Conservation (phyloP, 2,113 vertebrate genomes). For the Sus scrofa region DNA sequence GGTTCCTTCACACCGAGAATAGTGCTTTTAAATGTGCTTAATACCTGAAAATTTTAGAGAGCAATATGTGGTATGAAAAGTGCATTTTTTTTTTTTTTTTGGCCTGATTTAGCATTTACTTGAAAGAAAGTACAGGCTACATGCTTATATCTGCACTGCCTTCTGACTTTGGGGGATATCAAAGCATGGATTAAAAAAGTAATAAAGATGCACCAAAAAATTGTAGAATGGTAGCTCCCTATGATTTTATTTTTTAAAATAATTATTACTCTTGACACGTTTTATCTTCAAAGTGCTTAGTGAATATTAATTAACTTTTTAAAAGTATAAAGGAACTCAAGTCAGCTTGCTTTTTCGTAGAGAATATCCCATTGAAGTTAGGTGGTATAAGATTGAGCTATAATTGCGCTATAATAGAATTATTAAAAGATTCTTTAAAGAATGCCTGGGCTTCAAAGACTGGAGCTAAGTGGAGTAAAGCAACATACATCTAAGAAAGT, state of each 20-base stretch:
- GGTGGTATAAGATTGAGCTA: slow-evolving; percentile 43
- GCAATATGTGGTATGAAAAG: background rate
- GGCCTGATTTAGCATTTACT: slow-evolving; percentile 33
- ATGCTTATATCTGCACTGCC: background rate
- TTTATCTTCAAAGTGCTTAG: slow-evolving; percentile 66
- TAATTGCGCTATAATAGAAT: slow-evolving; percentile 66
- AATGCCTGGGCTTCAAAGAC: slow-evolving; percentile 56
- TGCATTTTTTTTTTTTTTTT: background rate
- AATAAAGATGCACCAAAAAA: slow-evolving; percentile 18
- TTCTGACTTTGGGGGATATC: background rate
- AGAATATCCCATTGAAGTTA: slow-evolving; percentile 60
- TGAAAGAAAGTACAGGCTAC: slow-evolving; percentile 35
- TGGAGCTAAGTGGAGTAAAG: slow-evolving; percentile 52
- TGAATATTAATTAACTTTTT: slow-evolving; percentile 72
- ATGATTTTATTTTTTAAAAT: slow-evolving; percentile 67
- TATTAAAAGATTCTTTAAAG: slow-evolving; percentile 65
- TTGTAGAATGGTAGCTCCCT: slow-evolving; percentile 11
- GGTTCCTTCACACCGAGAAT: background rate
- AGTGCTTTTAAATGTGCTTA: background rate
- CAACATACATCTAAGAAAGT: slow-evolving; percentile 55
- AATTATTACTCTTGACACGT: slow-evolving; percentile 63
- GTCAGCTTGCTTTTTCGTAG: slow-evolving; percentile 55
- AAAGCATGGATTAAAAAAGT: slow-evolving; percentile 27
- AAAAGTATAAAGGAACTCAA: slow-evolving; percentile 65
- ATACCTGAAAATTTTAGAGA: background rate